Conservation (phyloP, 2,113 vertebrate species). For the Tetraodon nigroviridis region DNA sequence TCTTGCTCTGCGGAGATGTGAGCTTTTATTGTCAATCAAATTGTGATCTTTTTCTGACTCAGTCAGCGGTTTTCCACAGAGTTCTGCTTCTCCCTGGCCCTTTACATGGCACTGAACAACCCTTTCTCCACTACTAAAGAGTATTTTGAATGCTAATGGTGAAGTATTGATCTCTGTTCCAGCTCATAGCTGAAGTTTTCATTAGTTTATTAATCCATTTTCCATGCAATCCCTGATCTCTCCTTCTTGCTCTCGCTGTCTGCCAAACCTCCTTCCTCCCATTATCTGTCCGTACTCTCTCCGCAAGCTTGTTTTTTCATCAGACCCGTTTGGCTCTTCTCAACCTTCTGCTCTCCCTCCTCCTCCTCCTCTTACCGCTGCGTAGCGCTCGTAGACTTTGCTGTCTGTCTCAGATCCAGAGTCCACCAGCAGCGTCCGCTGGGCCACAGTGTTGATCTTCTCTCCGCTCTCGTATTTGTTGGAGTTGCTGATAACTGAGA, state of each 20-base stretch:
- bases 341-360: neutral
- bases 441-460: slow-evolving; percentile 62
- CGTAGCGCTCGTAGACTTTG: slow-evolving; percentile 66
- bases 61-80: slow-evolving; percentile 45
- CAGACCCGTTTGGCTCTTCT: slow-evolving; percentile 14
- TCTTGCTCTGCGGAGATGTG: slow-evolving; percentile 11
- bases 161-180: slow-evolving; percentile 59
- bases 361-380: slow-evolving; percentile 50
- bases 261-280: slow-evolving; percentile 24
- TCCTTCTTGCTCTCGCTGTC: slow-evolving; percentile 49
- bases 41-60: slow-evolving; percentile 37
- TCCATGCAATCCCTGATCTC: slow-evolving; percentile 46
- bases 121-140: slow-evolving; percentile 50
- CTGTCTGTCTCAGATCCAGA: slow-evolving; percentile 69
- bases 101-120: slow-evolving; percentile 64
- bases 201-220: slow-evolving; percentile 60
- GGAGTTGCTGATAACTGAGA: slow-evolving; percentile 55
- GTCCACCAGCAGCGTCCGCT: slow-evolving; percentile 71
- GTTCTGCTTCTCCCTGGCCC: slow-evolving; percentile 52
- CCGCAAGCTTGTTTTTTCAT: slow-evolving; percentile 3
- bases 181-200: slow-evolving; percentile 53
- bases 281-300: slow-evolving; percentile 11
- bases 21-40: slow-evolving; percentile 25
- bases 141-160: slow-evolving; percentile 67
- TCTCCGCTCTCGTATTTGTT: slow-evolving; percentile 70